Evolutionary conservation across 2,888 invertebrate species (phyloP), one percentile per base, ranked within the genome.

Genomic region (Neoscelio sp.): DNA sequence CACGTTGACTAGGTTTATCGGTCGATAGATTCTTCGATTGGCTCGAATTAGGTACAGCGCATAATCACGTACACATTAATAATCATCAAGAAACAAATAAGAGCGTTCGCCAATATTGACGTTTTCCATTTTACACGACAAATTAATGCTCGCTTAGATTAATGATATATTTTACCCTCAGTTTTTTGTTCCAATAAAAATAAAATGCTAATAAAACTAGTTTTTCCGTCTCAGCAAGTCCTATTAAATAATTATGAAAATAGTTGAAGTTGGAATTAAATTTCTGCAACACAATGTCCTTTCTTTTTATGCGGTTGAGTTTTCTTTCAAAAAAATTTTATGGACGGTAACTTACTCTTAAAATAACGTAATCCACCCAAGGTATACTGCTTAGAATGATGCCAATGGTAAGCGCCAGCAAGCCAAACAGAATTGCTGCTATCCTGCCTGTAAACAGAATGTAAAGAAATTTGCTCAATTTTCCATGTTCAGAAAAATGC

Each of bases 341-440:
- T 26, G 10, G 38, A 10, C 35, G 10, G 6, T 35, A 54, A 89
- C 92, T 91, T 91, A 96, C 96, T 93, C 95, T 95, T 91, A 96
- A 92, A 90, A 97, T 95, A 85, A 96, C 93, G 91, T 96, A 96
- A 90, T 97, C 96, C 86, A 96, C 91, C 96, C 96, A 97, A 54
- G 96, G 96, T 89, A 96, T 95, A 83, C 96, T 96, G 18, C 96
- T 95, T 80, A 97, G 92, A 83, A 96, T 93, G 80, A 96, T 95
- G 70, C 96, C 96, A 1, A 94, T 92, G 78, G 95, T 94, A 85
- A 97, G 93, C 12, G 96, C 96, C 87, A 95, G 93, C 86, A 96
- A 92, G 86, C 96, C 96, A 90, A 97, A 93, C 85, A 95, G 92
- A 85, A 96, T 94, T 80, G 96, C 95, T 74, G 95, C 95, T 84